Percentiles rank a stretch among this genome's conserved stretches.
phyloP scores from a whole-genome alignment of 2,113 vertebrate species.

The Lycocorax pyrrhopterus region DNA sequence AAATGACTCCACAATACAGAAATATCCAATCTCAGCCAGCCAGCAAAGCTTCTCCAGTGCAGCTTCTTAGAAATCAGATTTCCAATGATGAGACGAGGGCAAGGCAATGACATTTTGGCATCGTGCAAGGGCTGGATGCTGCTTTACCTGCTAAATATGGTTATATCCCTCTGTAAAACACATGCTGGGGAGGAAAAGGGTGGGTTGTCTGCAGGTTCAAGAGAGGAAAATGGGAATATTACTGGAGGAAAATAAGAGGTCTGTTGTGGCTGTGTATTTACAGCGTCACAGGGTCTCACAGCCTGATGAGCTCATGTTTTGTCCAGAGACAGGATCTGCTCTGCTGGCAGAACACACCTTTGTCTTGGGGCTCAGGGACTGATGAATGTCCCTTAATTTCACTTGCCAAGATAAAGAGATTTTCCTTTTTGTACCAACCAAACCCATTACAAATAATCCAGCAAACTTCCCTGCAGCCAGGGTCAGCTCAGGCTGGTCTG shows the following conservation, averaged over 20 bases:
- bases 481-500: conserved; percentile 30
- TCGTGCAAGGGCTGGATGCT: not conserved
- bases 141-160: not conserved
- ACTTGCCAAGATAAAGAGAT: not conserved
- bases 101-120: not conserved
- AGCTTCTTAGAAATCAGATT: not conserved
- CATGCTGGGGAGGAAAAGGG: not conserved
- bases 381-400: not conserved
- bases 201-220: not conserved
- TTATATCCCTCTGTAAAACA: not conserved
- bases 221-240: not conserved
- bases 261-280: not conserved
- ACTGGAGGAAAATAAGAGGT: not conserved
- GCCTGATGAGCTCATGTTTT: not conserved
- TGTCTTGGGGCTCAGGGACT: not conserved
- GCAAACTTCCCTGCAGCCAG: not conserved
- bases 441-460: not conserved
- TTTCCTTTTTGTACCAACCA: not conserved
- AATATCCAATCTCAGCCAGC: not conserved
- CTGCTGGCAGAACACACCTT: not conserved
- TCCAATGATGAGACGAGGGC: not conserved
- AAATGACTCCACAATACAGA: not conserved
- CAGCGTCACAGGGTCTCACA: not conserved
- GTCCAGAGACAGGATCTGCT: not conserved
- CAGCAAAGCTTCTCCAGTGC: not conserved